Conservation (phyloP, 1,140 invertebrate genomes). For the Dufourea novaeangliae region DNA sequence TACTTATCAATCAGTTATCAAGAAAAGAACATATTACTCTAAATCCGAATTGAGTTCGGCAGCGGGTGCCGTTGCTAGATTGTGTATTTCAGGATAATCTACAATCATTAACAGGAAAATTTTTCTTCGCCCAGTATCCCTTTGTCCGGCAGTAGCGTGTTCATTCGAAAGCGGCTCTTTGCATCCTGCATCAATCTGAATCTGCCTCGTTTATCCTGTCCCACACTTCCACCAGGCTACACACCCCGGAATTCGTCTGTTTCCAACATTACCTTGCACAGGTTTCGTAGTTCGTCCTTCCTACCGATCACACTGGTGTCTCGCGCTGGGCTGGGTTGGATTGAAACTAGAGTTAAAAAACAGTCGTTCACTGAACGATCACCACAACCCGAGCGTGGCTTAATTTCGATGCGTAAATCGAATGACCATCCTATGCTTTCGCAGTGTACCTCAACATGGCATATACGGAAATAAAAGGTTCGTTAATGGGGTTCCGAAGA, state of each 20-base stretch:
- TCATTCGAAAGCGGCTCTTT: conserved; percentile 44
- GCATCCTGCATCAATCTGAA: conserved; percentile 63
- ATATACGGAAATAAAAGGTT: conserved; percentile 43
- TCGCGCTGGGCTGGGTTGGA: conserved; percentile 26
- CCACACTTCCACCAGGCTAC: conserved; percentile 17
- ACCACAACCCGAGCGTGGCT: conserved; percentile 52
- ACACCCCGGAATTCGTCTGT: conserved; percentile 28
- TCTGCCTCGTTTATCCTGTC: conserved; percentile 48
- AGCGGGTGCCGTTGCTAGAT: background rate
- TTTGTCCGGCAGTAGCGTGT: conserved; percentile 29
- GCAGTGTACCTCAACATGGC: conserved; percentile 22
- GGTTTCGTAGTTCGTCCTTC: conserved; percentile 38
- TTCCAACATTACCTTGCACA: conserved; percentile 24
- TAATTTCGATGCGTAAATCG: conserved; percentile 67
- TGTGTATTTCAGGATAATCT: background rate
- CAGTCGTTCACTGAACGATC: conserved; percentile 48
- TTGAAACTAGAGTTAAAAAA: conserved; percentile 52
- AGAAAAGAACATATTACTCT: too few species aligned
- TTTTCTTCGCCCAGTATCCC: conserved; percentile 48
- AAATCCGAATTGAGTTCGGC: too few species aligned
- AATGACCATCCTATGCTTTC: conserved; percentile 22
- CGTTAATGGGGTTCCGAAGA: conserved; percentile 44
- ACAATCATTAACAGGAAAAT: conserved; percentile 28
- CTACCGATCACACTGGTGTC: conserved; percentile 15
- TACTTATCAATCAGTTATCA: too few species aligned